Evolutionary conservation across 1,140 invertebrate species (phyloP), one percentile per base, ranked within the genome.

Genomic region (Drosophila nasuta): DNA sequence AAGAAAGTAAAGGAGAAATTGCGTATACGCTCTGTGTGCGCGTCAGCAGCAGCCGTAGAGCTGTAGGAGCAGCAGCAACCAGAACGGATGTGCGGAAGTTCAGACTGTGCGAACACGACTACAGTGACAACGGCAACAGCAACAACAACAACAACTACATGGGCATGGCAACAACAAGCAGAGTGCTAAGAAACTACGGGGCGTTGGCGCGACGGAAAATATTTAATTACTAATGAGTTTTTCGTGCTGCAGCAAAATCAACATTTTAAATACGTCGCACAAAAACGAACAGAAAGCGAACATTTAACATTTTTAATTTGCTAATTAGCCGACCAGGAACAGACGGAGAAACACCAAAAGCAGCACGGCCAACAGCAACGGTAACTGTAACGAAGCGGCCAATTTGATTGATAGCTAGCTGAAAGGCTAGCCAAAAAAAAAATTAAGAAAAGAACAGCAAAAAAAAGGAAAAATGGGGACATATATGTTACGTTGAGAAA

Each of bases 191-290:
- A 83, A 88, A 87, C 83, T 87, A 88, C 83, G 56, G 83, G 77
- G 73, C 85, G 74, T 88, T 77, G 79, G 69, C 80, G 83, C 76
- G 65, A 59, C 82, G 83, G 83, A 87, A 87, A 87, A 81, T 87
- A 87, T 87, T 87, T 87, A 87, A 87, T 87, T 87, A 87, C 85
- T 87, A 87, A 87, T 89, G 83, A 87, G 83, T 83, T 87, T 87
- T 81, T 71, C 82, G 73, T 79, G 76, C 83, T 81, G 85, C 52
- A 75, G 41, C 69, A 73, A 65, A 72, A 72, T 79, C 78, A 87
- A 66, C 76, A 64, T 75, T 82, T 87, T 76, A 77, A 87, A 87
- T 82, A 75, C 66, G 72, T 46, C 58, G 49, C 41, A 56, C 20
- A 64, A 64, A 52, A 52, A 20, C 35, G 48, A 15, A 49, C 17